Evolutionary conservation across 2,113 vertebrate genomes (phyloP), one percentile per base, ranked within the genome.

Genomic region (Suncus etruscus): DNA sequence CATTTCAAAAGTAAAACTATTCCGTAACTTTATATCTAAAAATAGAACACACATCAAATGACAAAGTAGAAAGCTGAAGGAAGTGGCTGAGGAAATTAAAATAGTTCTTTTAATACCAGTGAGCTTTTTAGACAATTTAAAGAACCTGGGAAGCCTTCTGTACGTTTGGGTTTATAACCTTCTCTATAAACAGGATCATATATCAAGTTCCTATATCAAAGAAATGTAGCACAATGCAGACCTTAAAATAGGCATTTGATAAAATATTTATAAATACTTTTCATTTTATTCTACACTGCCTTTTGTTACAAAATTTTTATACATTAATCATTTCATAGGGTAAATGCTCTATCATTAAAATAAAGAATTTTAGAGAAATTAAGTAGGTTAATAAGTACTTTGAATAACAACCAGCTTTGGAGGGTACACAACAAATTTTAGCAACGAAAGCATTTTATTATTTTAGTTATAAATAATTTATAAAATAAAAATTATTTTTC

Each of bases 291-390:
- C 66, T 86, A 69, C 2, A 54, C 14, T 88, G 48, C 25, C 58
- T 85, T 89, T 81, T 48, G 69, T 76, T 79, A 87, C 24, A 86
- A 92, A 22, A 91, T 86, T 91, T 86, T 83, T 72, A 86, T 80
- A 58, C 83, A 65, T 80, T 51, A 76, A 45, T 54, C 24, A 83
- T 83, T 91, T 86, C 47, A 91, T 25, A 83, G 22, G 18, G 25
- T 72, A 83, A 68, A 94, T 94, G 66, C 76, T 87, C 88, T 50
- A 45, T 86, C 22, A 74, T 81, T 61, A 86, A 88, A 88, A 95
- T 58, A 70, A 72, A 92, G 58, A 88, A 75, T 69, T 89, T 81
- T 78, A 58, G 45, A 63, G 32, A 89, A 86, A 86, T 80, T 63
- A 92, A 85, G 47, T 78, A 88, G 25, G 18, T 16, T 61, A 80